Percentiles rank a stretch among this genome's conserved stretches.
Conservation (phyloP, 2,113 vertebrate species). For the Collichthys lucidus region DNA sequence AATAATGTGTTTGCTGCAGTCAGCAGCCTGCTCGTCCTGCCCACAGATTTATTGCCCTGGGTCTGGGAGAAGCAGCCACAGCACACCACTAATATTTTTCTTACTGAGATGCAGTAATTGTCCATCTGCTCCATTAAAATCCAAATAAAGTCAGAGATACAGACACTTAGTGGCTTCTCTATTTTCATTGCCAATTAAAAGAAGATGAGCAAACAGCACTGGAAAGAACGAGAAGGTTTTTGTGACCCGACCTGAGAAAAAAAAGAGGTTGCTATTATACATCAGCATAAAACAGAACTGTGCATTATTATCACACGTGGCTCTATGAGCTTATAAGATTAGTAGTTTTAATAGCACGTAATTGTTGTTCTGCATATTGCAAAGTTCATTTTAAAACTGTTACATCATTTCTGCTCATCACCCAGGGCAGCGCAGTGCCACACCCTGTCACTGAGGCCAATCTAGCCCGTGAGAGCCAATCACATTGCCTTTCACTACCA, state of each 20-base stretch:
- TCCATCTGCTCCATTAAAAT: background rate
- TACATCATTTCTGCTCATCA: background rate
- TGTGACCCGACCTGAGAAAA: background rate
- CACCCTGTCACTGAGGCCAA: too few relatives aligned
- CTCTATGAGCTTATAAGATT: background rate
- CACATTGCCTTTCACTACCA: too few relatives aligned
- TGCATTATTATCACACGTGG: background rate
- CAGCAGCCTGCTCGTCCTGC: background rate
- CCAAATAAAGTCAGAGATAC: background rate
- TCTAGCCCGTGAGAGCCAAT: too few relatives aligned
- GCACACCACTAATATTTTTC: background rate
- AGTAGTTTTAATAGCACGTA: background rate
- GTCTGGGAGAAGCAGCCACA: background rate
- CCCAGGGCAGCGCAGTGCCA: too few relatives aligned
- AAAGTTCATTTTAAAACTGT: background rate
- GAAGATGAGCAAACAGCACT: background rate
- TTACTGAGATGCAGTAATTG: background rate
- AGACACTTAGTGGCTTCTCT: background rate
- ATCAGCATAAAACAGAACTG: background rate
- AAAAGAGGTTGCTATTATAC: background rate
- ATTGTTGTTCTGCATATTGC: background rate
- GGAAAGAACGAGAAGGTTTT: background rate
- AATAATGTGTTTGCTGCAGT: background rate
- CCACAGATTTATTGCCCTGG: background rate
- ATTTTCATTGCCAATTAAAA: constrained; percentile 6